Percentiles rank a stretch among this genome's conserved stretches.
Evolutionary conservation across 2,797 vertebrate genomes (phyloP).

Genomic region (Chanos chanos): DNA sequence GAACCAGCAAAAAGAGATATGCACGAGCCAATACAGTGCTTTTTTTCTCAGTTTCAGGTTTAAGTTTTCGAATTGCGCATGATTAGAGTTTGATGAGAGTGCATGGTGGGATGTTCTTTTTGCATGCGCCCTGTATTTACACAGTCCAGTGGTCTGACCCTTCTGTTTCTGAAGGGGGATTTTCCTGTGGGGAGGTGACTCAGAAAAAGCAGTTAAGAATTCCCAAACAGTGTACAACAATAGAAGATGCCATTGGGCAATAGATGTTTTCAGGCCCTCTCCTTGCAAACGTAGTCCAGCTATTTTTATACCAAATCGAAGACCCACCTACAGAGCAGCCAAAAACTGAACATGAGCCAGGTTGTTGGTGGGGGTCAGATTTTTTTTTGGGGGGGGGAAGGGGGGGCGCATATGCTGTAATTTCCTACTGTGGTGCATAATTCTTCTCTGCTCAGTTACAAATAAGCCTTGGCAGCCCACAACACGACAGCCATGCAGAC

Average conservation of each 20-base stretch:
- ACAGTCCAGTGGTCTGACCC: conserved; percentile 59
- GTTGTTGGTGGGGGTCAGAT: conserved; percentile 14
- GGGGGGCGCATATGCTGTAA: conserved; percentile 58
- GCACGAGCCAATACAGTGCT: conserved; percentile 54
- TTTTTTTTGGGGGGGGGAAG: background rate
- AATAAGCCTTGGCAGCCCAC: conserved; percentile 62
- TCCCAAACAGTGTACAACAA: conserved; percentile 73
- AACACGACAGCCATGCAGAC: conserved; percentile 57
- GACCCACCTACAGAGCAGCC: conserved; percentile 70
- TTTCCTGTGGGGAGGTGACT: conserved; percentile 72
- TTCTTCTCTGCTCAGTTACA: conserved; percentile 63
- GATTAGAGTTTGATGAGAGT: conserved; percentile 68
- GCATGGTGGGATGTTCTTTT: conserved; percentile 59
- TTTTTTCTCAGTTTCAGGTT: conserved; percentile 68
- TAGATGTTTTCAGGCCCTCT: conserved; percentile 64
- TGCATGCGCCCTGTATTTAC: conserved; percentile 63
- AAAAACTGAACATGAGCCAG: conserved; percentile 60
- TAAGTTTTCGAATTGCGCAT: conserved; percentile 60
- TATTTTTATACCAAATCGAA: conserved; percentile 73
- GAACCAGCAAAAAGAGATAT: conserved; percentile 45
- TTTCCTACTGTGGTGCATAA: conserved; percentile 66
- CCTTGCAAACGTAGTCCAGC: conserved; percentile 39
- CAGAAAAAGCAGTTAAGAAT: conserved; percentile 77
- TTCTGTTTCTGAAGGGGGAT: conserved; percentile 65
- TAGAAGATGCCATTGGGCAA: conserved; percentile 67